Conservation (phyloP, 2,888 invertebrate genomes). For the Abrostola triplasia region DNA sequence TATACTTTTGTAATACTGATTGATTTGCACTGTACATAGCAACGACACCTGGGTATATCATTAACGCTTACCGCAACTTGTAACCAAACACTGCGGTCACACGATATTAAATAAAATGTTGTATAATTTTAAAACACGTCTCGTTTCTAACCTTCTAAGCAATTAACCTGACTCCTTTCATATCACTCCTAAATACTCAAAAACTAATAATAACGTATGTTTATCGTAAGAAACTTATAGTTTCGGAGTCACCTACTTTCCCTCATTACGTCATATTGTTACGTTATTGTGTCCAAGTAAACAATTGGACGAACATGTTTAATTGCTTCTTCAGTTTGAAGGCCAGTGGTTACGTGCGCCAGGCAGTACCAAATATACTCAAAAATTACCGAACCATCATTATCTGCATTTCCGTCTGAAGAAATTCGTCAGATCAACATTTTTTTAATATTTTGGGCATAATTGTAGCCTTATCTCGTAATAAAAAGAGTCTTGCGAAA, state of each 20-base stretch:
- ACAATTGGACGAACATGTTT: constrained; percentile 50
- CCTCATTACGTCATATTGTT: constrained; percentile 40
- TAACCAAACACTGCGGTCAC: constrained; percentile 26
- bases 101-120: constrained; percentile 14
- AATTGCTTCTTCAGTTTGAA: constrained; percentile 33
- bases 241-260: constrained; percentile 43
- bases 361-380: not conserved
- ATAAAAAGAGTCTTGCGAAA: constrained; percentile 7
- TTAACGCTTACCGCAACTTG: constrained; percentile 26
- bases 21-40: constrained; percentile 4
- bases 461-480: not conserved
- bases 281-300: constrained; percentile 42
- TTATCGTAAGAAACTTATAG: constrained; percentile 37
- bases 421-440: constrained; percentile 6
- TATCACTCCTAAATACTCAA: constrained; percentile 28
- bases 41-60: constrained; percentile 19
- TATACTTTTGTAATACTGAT: constrained; percentile 8
- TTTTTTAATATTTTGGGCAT: constrained; percentile 13
- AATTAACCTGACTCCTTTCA: not conserved
- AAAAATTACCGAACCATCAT: not conserved
- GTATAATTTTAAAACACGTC: constrained; percentile 19
- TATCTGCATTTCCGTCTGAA: too few species aligned
- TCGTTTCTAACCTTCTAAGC: not conserved
- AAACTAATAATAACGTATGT: constrained; percentile 31
- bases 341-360: constrained; percentile 4